Conservation (phyloP, 1,140 invertebrate genomes). For the Bombus terrestris region DNA sequence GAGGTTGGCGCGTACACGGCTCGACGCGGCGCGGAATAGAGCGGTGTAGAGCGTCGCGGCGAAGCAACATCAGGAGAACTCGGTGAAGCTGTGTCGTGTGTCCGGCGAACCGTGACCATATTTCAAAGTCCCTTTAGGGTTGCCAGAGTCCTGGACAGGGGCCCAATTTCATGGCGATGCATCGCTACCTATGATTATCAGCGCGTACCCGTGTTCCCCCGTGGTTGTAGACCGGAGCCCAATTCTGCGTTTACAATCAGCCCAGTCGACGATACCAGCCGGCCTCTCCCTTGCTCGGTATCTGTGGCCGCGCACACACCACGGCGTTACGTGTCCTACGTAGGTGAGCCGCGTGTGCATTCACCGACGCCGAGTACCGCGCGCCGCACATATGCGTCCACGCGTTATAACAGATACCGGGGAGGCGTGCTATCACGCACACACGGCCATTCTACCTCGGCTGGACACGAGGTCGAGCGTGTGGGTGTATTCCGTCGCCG, state of each 20-base stretch:
- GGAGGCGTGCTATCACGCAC: constrained; percentile 16
- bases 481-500: neutral
- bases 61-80: constrained; percentile 1
- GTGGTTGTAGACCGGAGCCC: constrained; percentile 63
- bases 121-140: constrained; percentile 76
- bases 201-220: constrained; percentile 73
- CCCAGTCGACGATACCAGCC: constrained; percentile 57
- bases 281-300: constrained; percentile 26
- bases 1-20: neutral
- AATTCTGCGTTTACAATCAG: constrained; percentile 78
- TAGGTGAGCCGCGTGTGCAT: constrained; percentile 33
- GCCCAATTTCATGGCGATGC: constrained; percentile 79
- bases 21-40: neutral
- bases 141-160: constrained; percentile 74
- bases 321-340: neutral
- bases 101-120: constrained; percentile 66
- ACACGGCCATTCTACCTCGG: neutral
- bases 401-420: constrained; percentile 47
- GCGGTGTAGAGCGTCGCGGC: neutral
- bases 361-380: constrained; percentile 11
- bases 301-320: constrained; percentile 55
- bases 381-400: constrained; percentile 37
- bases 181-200: constrained; percentile 81
- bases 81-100: constrained; percentile 47
- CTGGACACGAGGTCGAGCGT: neutral